These are phyloP conservation scores for Falco cherrug DNA, from an alignment of 2,797 vertebrate genomes.

Conservation along the genomic window DNA sequence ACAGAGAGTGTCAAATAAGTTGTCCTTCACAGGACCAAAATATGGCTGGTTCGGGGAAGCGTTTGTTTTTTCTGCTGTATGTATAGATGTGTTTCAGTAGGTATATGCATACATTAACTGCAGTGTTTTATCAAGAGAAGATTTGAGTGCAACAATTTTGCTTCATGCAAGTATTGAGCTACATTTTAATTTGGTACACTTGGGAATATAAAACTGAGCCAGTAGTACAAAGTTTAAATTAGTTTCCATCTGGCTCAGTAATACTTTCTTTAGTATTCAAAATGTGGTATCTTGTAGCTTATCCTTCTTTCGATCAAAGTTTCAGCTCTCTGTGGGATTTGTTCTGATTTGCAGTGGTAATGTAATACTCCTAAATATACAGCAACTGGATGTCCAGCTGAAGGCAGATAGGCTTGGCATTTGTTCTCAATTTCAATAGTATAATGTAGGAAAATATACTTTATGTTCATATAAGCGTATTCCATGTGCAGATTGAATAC, in stretches of 20 bases:
- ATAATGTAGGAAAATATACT: not conserved
- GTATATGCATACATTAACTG: not conserved
- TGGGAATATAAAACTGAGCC: constrained; percentile 19
- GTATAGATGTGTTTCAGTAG: not conserved
- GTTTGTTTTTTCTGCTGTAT: not conserved
- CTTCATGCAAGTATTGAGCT: not conserved
- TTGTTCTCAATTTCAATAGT: not conserved
- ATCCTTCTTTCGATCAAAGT: not conserved
- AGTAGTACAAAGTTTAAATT: constrained; percentile 53
- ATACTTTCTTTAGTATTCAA: constrained; percentile 8
- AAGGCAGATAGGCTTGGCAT: not conserved
- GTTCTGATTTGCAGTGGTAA: not conserved
- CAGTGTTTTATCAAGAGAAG: not conserved
- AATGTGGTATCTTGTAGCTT: not conserved
- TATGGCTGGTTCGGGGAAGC: not conserved
- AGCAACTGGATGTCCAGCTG: not conserved
- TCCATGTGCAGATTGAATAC: not conserved
- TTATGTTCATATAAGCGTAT: not conserved
- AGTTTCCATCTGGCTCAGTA: constrained; percentile 48
- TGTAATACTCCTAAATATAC: not conserved
- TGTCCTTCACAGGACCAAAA: not conserved
- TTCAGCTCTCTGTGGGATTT: not conserved
- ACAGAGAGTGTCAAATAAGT: not conserved
- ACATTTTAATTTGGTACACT: constrained; percentile 19
- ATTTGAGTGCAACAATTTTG: not conserved